Evolutionary conservation across 1,140 invertebrate species (phyloP), one percentile per base, ranked within the genome.

Genomic region (Apis dorsata): DNA sequence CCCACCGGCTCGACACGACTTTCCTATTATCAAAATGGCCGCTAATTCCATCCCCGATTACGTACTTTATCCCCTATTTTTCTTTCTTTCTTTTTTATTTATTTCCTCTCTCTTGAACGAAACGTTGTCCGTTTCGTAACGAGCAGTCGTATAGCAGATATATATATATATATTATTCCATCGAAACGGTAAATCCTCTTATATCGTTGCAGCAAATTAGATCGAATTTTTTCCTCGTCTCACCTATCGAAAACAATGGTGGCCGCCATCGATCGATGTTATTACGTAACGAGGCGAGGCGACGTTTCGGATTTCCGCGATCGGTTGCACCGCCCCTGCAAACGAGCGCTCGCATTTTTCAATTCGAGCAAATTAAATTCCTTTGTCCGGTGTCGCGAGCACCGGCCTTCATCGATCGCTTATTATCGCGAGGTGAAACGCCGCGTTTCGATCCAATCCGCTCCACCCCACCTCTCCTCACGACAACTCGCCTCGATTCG

Each of bases 321-420:
- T 44, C 71, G 71, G 13, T 19, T 65, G 49, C 63, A 19, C 65
- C 13, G 15, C 44, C 19, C n/a, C 60, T 59, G 63, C 24, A 60
- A 82, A 68, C 73, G 73, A 59, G 24, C 63, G 44, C 62, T 77
- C 63, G 80, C 80, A 69, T 82, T 82, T 82, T 82, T 82, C 80
- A 44, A 77, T 77, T 82, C 73, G 65, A 60, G 80, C 80, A 82
- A 82, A 82, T 82, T 82, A 82, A 82, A 82, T 82, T 82, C 80
- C 49, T 82, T 82, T 82, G 80, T 81, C 71, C 60, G 34, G 79
- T 65, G 79, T 82, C 80, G 74, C 80, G 55, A 77, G 49, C 73
- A 60, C 65, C 80, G 80, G 44, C 49, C 49, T 7, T 65, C 65
- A 82, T 82, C 73, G 65, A 82, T 82, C 80, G 80, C 73, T 82